Evolutionary conservation across 2,888 invertebrate species (phyloP), one percentile per base, ranked within the genome.

Genomic region (Catocala fraxini): DNA sequence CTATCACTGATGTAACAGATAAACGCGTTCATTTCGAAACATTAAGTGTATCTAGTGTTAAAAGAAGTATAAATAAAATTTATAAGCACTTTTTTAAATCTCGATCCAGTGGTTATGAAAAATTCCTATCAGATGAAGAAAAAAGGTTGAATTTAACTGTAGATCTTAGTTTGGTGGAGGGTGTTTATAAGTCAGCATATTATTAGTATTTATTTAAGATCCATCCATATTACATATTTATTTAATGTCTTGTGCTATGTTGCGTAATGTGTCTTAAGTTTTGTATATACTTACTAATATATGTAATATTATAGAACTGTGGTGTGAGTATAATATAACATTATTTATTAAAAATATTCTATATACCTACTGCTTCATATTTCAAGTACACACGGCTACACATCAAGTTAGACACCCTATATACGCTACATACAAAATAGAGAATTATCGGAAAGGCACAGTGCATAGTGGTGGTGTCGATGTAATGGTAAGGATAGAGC

Each of bases 71-170:
- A 13, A 86, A 86, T 69, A 94, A 91, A 78, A 85, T 95, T 51
- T 95, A 79, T 72, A 86, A 75, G 56, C 81, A 80, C 48, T 60
- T 92, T 25, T 90, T 94, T 59, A 89, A 83, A 56, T 85, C 94
- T 6, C 95, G 94, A 71, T 86, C 87, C 63, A 92, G 90, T 79
- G 96, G 96, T 43, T 97, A 97, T 83, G 93, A 94, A 71, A 93
- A 95, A 76, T 95, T 97, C 84, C 88, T 96, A 47, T 95, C 96
- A 3, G 97, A 97, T 35, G 97, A 97, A 79, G 97, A 97, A 82
- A 95, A 95, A 90, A 96, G 96, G 96, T 96, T 94, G 70, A 78
- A 82, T 60, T 71, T 74, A 70, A 56, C 68, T 68, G 65, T 81
- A 70, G 87, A 89, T 74, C 77, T 70, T 63, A 80, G 73, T 74